Evolutionary conservation across 2,888 invertebrate genomes (phyloP).

Genomic region (Ypsolopha scabrella): DNA sequence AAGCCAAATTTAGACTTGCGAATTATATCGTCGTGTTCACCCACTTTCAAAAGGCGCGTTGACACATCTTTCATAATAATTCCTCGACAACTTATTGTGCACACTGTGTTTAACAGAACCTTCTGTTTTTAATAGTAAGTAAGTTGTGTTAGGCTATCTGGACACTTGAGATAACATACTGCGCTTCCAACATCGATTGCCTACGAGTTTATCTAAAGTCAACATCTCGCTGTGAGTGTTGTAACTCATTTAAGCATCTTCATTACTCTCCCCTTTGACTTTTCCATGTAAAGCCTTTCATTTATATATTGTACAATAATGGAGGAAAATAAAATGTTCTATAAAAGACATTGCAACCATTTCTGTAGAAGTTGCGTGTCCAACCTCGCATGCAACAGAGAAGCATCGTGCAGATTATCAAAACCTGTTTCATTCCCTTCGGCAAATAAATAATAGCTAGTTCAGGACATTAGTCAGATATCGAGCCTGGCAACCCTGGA

Average conservation of each 20-base stretch:
- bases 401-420: conserved; percentile 34
- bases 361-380: conserved; percentile 1
- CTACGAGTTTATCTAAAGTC: neutral
- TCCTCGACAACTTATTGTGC: too few species aligned
- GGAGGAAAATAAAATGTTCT: neutral
- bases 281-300: neutral
- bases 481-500: conserved; percentile 18
- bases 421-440: conserved; percentile 26
- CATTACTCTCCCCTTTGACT: neutral
- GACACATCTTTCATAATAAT: too few species aligned
- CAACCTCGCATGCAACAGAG: conserved; percentile 12
- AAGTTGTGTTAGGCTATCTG: conserved; percentile 22
- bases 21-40: too few species aligned
- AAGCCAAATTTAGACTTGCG: too few species aligned
- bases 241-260: neutral
- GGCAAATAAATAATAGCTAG: conserved; percentile 47
- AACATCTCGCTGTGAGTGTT: neutral
- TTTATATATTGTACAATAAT: neutral
- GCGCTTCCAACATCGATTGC: neutral
- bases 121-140: too few species aligned
- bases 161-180: conserved; percentile 11
- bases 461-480: conserved; percentile 55
- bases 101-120: too few species aligned
- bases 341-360: too few species aligned
- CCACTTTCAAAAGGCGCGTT: too few species aligned